Conservation (phyloP, 1,140 invertebrate genomes). For the Medauroidea extradentata region DNA sequence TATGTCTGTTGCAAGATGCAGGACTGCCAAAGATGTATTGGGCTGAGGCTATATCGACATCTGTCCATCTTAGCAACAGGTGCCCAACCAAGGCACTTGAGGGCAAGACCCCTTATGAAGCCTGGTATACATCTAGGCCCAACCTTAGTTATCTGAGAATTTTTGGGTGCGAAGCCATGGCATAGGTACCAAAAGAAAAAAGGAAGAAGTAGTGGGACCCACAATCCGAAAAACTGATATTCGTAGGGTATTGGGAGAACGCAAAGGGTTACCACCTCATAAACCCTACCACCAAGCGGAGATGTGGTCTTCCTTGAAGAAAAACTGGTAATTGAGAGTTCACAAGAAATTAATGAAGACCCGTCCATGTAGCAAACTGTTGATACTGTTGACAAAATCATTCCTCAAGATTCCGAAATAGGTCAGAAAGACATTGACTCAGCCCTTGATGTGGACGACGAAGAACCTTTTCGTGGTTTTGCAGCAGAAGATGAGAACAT, state of each 20-base stretch:
- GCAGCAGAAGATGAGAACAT: too few species aligned
- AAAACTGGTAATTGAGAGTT: background rate
- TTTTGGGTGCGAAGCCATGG: slow-evolving; percentile 41
- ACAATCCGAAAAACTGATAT: slow-evolving; percentile 22
- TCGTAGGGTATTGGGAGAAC: slow-evolving; percentile 21
- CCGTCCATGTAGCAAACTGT: background rate
- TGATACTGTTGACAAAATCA: background rate
- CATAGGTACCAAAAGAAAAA: slow-evolving; percentile 33
- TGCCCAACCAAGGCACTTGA: slow-evolving; percentile 21
- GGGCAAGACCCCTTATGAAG: slow-evolving; percentile 26
- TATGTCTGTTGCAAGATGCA: slow-evolving; percentile 33
- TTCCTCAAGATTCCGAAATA: background rate
- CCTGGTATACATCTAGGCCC: slow-evolving; percentile 28
- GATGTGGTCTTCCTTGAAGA: background rate
- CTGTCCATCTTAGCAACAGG: slow-evolving; percentile 42
- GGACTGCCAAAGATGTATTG: slow-evolving; percentile 39
- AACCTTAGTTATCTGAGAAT: slow-evolving; percentile 35
- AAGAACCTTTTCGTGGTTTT: background rate
- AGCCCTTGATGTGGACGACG: background rate
- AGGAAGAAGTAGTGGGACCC: slow-evolving; percentile 35
- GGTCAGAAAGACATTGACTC: background rate
- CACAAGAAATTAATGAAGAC: background rate
- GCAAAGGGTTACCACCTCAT: slow-evolving; percentile 15
- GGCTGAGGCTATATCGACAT: slow-evolving; percentile 45
- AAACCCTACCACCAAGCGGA: background rate